phyloP scores from a whole-genome alignment of 1,140 invertebrate genomes.

The Hycleus phaleratus region DNA sequence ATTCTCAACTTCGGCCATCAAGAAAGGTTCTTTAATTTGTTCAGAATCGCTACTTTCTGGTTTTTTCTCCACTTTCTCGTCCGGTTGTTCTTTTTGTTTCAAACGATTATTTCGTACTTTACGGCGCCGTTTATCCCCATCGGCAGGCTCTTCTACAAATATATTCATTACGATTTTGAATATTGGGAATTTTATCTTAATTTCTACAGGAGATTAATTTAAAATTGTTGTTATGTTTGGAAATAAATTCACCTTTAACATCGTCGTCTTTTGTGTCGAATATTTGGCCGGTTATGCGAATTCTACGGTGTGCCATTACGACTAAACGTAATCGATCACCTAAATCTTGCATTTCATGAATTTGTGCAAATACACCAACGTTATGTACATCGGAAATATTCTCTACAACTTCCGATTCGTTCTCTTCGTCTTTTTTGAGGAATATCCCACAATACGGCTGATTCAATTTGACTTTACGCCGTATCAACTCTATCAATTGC shows the following conservation, averaged over 20 bases:
- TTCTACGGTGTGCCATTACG: slow-evolving; percentile 87
- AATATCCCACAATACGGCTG: slow-evolving; percentile 98
- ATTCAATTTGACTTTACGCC: slow-evolving; percentile 90
- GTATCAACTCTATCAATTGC: slow-evolving; percentile 79
- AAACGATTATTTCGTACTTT: slow-evolving; percentile 44
- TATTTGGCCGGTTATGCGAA: slow-evolving; percentile 70
- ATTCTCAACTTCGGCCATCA: slow-evolving; percentile 96
- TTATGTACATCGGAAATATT: slow-evolving; percentile 81
- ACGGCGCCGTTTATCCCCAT: slow-evolving; percentile 46
- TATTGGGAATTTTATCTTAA: slow-evolving; percentile 52
- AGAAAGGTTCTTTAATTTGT: slow-evolving; percentile 45
- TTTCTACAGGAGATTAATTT: slow-evolving; percentile 33
- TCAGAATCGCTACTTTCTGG: slow-evolving; percentile 19
- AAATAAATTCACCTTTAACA: slow-evolving; percentile 20
- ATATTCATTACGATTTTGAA: slow-evolving; percentile 62
- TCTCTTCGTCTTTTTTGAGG: slow-evolving; percentile 85
- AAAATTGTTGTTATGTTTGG: neutral
- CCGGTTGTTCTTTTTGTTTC: slow-evolving; percentile 18
- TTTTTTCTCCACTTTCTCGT: slow-evolving; percentile 9
- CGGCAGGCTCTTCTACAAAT: slow-evolving; percentile 47
- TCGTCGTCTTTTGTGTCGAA: slow-evolving; percentile 55
- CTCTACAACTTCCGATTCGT: slow-evolving; percentile 81
- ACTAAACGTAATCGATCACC: slow-evolving; percentile 87
- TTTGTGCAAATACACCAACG: slow-evolving; percentile 95
- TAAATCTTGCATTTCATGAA: slow-evolving; percentile 94